These are phyloP conservation scores for Strigamia crassipes DNA, from an alignment of 2,888 invertebrate genomes.

Conservation along the genomic window DNA sequence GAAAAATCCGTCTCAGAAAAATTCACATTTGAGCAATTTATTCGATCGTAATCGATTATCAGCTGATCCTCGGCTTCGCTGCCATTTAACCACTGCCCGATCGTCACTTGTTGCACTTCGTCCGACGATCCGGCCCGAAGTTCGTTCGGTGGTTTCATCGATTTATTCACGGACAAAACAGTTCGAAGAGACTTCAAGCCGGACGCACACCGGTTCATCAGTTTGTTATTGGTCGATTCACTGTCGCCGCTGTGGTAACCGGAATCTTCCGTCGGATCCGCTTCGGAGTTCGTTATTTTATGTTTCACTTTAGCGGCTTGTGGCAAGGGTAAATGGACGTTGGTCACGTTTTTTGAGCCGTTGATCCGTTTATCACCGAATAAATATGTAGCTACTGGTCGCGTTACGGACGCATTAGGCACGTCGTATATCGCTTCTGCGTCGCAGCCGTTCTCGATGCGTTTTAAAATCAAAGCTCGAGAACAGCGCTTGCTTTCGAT, in stretches of 20 bases:
- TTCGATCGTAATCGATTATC: neutral
- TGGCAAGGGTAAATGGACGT: neutral
- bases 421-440: neutral
- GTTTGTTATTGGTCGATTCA: conserved; percentile 66
- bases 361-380: conserved; percentile 25
- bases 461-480: conserved; percentile 7
- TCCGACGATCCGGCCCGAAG: neutral
- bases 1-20: neutral
- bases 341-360: neutral
- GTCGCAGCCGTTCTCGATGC: neutral
- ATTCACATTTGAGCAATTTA: neutral
- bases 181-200: conserved; percentile 10
- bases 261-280: conserved; percentile 68
- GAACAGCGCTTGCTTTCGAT: conserved; percentile 1
- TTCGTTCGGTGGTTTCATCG: neutral
- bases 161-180: neutral
- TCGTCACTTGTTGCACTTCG: conserved; percentile 5
- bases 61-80: conserved; percentile 10
- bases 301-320: conserved; percentile 10
- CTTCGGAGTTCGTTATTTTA: conserved; percentile 6
- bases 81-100: conserved; percentile 36
- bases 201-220: conserved; percentile 58
- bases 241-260: conserved; percentile 84
- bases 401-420: neutral
- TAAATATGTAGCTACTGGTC: conserved; percentile 18